Conservation (phyloP, 2,888 invertebrate species). For the Axea sp. region DNA sequence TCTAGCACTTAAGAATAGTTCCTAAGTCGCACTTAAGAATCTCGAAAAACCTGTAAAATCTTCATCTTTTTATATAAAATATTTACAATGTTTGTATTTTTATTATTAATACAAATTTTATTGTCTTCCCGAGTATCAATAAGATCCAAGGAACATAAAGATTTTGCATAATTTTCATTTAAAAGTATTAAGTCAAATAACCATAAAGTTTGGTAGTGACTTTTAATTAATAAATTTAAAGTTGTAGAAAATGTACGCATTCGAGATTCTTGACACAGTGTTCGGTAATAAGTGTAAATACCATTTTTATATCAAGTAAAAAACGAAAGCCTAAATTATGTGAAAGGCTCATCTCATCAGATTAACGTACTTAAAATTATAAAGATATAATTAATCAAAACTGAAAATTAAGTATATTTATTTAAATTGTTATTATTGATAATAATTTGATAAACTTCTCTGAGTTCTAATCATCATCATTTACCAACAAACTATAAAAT, state of each 20-base stretch:
- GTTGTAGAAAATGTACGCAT: background rate
- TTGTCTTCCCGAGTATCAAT: background rate
- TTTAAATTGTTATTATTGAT: background rate
- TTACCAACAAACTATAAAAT: too few relatives aligned
- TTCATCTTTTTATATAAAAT: background rate
- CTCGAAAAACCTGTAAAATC: conserved; percentile 45
- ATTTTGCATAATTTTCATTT: conserved; percentile 7
- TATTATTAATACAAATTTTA: conserved; percentile 19
- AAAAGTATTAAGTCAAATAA: too few relatives aligned
- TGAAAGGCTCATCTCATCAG: conserved; percentile 68
- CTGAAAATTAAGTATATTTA: background rate
- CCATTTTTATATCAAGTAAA: conserved; percentile 73
- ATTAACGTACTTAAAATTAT: conserved; percentile 50
- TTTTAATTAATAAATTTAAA: background rate
- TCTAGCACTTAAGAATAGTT: conserved; percentile 75
- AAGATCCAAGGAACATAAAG: background rate
- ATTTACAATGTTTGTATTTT: background rate
- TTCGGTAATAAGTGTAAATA: conserved; percentile 70
- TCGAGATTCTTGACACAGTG: conserved; percentile 55
- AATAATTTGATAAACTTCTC: conserved; percentile 1
- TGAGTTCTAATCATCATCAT: too few relatives aligned
- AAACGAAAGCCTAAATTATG: conserved; percentile 66
- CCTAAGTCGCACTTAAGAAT: conserved; percentile 70
- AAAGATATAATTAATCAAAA: conserved; percentile 34
- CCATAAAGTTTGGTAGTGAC: background rate